Conservation (phyloP, 37 sponge, comb jelly and placozoan species). For the Dysidea cf. avara region DNA sequence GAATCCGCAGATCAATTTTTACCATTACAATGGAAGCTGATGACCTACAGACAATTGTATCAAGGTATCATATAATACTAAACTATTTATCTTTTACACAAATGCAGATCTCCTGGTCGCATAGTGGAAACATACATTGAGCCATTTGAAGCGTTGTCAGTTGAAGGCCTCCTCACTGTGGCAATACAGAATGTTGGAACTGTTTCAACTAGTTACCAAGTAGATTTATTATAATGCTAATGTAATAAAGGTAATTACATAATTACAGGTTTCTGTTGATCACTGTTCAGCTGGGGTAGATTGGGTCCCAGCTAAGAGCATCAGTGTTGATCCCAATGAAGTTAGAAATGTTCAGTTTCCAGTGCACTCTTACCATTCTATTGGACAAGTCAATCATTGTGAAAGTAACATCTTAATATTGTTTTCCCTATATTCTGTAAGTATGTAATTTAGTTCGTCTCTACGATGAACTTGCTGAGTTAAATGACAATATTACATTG, state of each 20-base stretch:
- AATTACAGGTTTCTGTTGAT: slow-evolving; percentile 50
- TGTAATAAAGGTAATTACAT: not conserved
- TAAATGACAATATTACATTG: slow-evolving; percentile 73
- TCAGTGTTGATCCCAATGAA: slow-evolving; percentile 53
- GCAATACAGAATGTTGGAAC: slow-evolving; percentile 70
- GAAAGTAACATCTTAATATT: slow-evolving; percentile 18
- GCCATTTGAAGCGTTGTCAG: slow-evolving; percentile 73
- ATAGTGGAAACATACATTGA: slow-evolving; percentile 72
- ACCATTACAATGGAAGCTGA: slow-evolving; percentile 69
- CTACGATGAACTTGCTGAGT: slow-evolving; percentile 33
- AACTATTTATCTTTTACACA: not conserved
- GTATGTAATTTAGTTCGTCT: slow-evolving; percentile 50
- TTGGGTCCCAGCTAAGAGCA: slow-evolving; percentile 36
- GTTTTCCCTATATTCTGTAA: not conserved
- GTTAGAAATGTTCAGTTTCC: slow-evolving; percentile 45
- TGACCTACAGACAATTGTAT: slow-evolving; percentile 39
- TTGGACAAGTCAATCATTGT: slow-evolving; percentile 68
- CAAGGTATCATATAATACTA: slow-evolving; percentile 6
- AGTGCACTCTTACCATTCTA: slow-evolving; percentile 66
- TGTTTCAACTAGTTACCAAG: slow-evolving; percentile 64
- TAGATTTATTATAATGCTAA: not conserved
- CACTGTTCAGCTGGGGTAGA: slow-evolving; percentile 85
- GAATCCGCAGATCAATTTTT: slow-evolving; percentile 38
- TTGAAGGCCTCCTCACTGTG: slow-evolving; percentile 45
- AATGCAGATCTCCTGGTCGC: slow-evolving; percentile 61